A percentile compares a stretch with the other conserved stretches of the same genome.
phyloP scores from a whole-genome alignment of 2,888 invertebrate genomes.

The Xylota sylvarum region DNA sequence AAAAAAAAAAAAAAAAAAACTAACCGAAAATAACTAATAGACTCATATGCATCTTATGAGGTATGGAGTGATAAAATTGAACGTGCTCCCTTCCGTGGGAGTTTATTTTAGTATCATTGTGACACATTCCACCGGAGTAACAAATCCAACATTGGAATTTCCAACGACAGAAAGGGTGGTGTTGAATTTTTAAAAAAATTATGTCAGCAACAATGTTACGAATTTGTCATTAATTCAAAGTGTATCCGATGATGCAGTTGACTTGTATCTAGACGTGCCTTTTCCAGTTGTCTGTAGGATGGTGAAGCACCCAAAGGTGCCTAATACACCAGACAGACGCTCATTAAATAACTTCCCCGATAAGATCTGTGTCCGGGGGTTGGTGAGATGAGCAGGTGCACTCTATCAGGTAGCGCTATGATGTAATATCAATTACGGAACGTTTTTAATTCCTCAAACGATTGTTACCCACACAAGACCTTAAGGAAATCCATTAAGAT shows the following conservation, averaged over 20 bases:
- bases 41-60: slow-evolving; percentile 29
- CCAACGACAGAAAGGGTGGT: slow-evolving; percentile 5
- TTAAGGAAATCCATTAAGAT: slow-evolving; percentile 38
- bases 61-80: slow-evolving; percentile 18
- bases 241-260: background rate
- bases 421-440: slow-evolving; percentile 52
- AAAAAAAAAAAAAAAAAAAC: too few relatives aligned
- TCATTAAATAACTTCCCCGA: slow-evolving; percentile 31
- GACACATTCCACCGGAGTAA: slow-evolving; percentile 36
- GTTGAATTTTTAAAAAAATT: slow-evolving; percentile 31
- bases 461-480: slow-evolving; percentile 26
- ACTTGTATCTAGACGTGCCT: slow-evolving; percentile 27
- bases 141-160: slow-evolving; percentile 47
- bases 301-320: slow-evolving; percentile 24
- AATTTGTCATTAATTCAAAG: slow-evolving; percentile 40
- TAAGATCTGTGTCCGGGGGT: slow-evolving; percentile 14
- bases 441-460: slow-evolving; percentile 47
- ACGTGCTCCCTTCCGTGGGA: slow-evolving; percentile 16
- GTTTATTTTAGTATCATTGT: slow-evolving; percentile 41
- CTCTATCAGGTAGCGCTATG: slow-evolving; percentile 17
- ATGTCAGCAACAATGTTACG: slow-evolving; percentile 39
- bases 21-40: slow-evolving; percentile 25
- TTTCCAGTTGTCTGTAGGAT: slow-evolving; percentile 15
- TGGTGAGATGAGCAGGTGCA: slow-evolving; percentile 17
- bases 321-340: slow-evolving; percentile 56